Base-by-base conservation (phyloP, 1,140 invertebrate genomes). In the Brachionus koreanus region DNA sequence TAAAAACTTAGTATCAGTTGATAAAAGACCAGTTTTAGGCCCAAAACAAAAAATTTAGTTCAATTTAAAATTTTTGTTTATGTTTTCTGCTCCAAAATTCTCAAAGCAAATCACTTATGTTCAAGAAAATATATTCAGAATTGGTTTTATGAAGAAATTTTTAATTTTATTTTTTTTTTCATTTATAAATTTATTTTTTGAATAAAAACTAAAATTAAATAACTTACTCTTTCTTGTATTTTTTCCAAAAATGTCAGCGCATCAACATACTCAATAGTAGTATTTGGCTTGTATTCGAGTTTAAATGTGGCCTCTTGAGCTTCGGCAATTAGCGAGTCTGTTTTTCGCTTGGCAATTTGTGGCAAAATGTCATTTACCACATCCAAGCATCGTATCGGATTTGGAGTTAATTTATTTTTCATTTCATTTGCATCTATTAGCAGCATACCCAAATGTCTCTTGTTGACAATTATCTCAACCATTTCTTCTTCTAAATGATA, bases 171-270 rank as follows among this genome's bases (percentile, higher is more conserved):
- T 29, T 29, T 29, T 3, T 29, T 29, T 29, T 3, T 29, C 1
- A 29, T 3, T 29, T 29, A 3, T 29, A 29, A 42, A 42, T 42
- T 42, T 2, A 42, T 42, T 42, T 10, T 42, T 42, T 42, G 19
- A 9, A 0, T 7, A 57, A 33, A 33, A 65, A 65, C 3, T 6
- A 9, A 13, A 33, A 33, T n/a, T 10, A 33, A n/a, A 57, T 6
- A n/a, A 57, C 49, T 57, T 69, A 63, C 89, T 85, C 89, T 90
- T 33, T 87, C 84, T 82, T 90, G 88, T 35, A 92, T 90, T 67
- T 90, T 87, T 81, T 93, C 92, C 1, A 93, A 85, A 85, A 93
- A 93, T 23, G 90, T 90, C 1, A 94, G 89, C 83, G 91, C 92
- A 37, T 90, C 87, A 0, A 93, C 93, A 85, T 91, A 92, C 79